These are phyloP conservation scores for Scolopax rusticola DNA, from an alignment of 2,797 vertebrate genomes.

Conservation along the genomic window DNA sequence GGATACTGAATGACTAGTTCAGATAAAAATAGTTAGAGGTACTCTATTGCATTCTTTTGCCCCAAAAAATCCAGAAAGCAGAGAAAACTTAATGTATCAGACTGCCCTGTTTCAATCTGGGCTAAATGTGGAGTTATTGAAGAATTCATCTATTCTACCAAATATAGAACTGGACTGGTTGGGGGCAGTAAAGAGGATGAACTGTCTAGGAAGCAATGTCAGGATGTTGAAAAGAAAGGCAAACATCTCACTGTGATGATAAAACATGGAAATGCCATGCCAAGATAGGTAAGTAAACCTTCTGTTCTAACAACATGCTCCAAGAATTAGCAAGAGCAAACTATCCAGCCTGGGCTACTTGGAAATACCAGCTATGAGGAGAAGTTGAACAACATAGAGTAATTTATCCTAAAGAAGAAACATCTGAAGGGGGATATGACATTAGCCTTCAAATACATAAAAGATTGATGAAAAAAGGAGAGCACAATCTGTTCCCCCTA, in stretches of 20 bases:
- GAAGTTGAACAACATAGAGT: conserved; percentile 8
- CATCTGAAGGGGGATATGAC: conserved; percentile 12
- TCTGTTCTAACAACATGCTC: conserved; percentile 9
- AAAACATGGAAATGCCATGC: conserved; percentile 26
- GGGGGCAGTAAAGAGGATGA: not conserved
- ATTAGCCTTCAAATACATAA: conserved; percentile 61
- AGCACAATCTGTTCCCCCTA: conserved; percentile 58
- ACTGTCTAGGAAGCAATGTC: not conserved
- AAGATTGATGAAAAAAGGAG: conserved; percentile 66
- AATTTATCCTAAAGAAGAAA: conserved; percentile 59
- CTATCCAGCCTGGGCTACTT: not conserved
- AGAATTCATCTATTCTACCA: not conserved
- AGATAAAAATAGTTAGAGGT: not conserved
- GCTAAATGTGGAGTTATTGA: not conserved
- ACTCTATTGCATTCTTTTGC: not conserved
- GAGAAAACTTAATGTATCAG: not conserved
- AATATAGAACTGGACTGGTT: not conserved
- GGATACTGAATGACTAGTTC: not conserved
- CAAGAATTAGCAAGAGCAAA: conserved; percentile 13
- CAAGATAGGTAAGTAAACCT: conserved; percentile 31
- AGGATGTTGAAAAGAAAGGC: not conserved
- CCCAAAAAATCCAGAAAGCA: not conserved
- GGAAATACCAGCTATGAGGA: not conserved
- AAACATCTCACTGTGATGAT: conserved; percentile 19
- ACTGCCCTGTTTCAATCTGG: not conserved